Evolutionary conservation across 1,140 invertebrate species (phyloP), one percentile per base, ranked within the genome.

Genomic region (Hylyphantes graminicola): DNA sequence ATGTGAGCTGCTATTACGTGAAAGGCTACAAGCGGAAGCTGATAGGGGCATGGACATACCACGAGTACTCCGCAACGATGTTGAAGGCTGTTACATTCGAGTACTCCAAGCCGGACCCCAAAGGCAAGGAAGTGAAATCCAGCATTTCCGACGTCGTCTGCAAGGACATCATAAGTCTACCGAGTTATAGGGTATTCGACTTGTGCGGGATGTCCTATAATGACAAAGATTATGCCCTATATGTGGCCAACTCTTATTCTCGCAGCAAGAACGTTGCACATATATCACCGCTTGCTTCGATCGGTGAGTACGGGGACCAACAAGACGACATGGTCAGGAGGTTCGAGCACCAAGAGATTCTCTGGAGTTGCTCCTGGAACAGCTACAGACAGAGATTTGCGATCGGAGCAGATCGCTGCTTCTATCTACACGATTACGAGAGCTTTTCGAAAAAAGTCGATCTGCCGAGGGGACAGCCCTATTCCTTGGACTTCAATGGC

Each of bases 231-330:
- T 80, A 80, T 51, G 53, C 70, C 48, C 51, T 80, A 17, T 80
- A 80, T 80, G 77, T 80, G 55, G 64, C 77, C 9, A 80, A 80
- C 70, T 80, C 77, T 5, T 80, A 80, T 48, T 80, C 77, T 55
- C 65, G 77, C 1, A 64, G 70, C 70, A 80, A 80, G 50, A 80
- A 80, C 17, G 70, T 80, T n/a, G 77, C 77, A 12, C 65, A 80
- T n/a, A 54, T 80, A 10, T 64, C 77, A 48, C 77, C 53, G 11
- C 10, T 57, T 35, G 5, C 2, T 35, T 5, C 1, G 5, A 70
- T 70, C 50, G 77, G 61, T 67, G 63, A 80, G 50, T 68, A 54
- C 12, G 77, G 53, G 50, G 77, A 80, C 11, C 77, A 54, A 48
- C 77, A 50, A 53, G 77, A 80, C 59, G 65, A 80, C 51, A 54